A percentile compares a stretch with the other conserved stretches of the same genome.
Conservation (phyloP, 2,113 vertebrate genomes). For the Serilophus lunatus region DNA sequence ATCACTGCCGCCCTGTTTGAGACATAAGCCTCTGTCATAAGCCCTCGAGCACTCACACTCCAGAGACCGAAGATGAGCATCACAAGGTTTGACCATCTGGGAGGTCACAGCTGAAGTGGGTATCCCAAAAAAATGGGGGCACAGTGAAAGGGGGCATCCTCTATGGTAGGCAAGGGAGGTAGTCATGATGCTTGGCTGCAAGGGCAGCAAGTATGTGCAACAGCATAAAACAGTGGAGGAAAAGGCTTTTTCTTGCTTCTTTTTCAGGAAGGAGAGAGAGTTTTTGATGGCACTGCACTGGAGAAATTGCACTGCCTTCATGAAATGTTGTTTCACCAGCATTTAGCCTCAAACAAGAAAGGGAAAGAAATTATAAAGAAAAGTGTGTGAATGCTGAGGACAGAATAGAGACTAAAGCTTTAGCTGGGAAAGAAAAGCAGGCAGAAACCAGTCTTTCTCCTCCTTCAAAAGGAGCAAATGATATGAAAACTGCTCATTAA, state of each 20-base stretch:
- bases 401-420: neutral
- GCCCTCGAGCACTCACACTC: fast-evolving
- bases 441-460: neutral
- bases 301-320: neutral
- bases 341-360: neutral
- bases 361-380: neutral
- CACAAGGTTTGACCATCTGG: neutral
- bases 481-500: slow-evolving; percentile 49
- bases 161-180: fast-evolving
- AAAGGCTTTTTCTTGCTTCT: neutral
- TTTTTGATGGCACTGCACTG: neutral
- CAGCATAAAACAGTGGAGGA: neutral
- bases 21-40: fast-evolving
- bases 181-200: fast-evolving
- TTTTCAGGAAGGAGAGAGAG: neutral
- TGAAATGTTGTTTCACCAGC: neutral
- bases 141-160: neutral
- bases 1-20: neutral
- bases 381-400: neutral
- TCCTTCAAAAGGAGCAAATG: slow-evolving; percentile 1
- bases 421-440: neutral
- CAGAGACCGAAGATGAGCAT: fast-evolving
- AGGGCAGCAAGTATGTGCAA: fast-evolving
- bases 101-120: fast-evolving
- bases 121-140: neutral